Evolutionary conservation across 1,140 invertebrate species (phyloP).

Genomic region (Asbolus verrucosus): DNA sequence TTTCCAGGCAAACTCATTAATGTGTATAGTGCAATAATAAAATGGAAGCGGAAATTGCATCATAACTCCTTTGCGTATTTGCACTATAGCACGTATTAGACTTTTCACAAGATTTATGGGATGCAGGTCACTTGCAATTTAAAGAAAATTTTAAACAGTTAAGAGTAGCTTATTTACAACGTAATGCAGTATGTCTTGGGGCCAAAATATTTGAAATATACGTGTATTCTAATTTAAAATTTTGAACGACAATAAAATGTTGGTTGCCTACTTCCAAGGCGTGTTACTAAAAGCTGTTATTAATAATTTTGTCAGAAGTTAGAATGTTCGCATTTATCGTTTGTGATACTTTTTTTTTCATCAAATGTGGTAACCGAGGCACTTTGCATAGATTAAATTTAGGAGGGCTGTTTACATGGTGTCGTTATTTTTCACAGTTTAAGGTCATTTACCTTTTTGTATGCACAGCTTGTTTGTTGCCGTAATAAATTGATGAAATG

Average conservation of each 20-base stretch:
- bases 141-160: constrained; percentile 2
- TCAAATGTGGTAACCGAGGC: no score
- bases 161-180: no score
- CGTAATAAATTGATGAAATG: neutral
- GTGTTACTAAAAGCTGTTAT: no score
- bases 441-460: constrained; percentile 1
- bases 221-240: no score
- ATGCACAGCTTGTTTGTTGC: neutral
- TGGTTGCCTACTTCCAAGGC: no score
- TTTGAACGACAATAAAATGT: neutral
- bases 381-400: constrained; percentile 3
- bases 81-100: constrained; percentile 13
- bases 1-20: constrained; percentile 29
- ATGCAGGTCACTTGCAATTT: constrained; percentile 3
- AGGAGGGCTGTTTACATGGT: neutral
- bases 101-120: neutral
- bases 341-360: no score
- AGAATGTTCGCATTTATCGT: neutral
- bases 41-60: constrained; percentile 29
- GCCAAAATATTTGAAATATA: no score
- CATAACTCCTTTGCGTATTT: constrained; percentile 8
- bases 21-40: constrained; percentile 25
- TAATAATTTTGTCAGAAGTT: no score
- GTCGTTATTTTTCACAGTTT: constrained; percentile 2
- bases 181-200: no score